Percentiles rank a stretch among this genome's conserved stretches.
Evolutionary conservation across 2,113 vertebrate species (phyloP).

Genomic region (Dromiciops gliroides): DNA sequence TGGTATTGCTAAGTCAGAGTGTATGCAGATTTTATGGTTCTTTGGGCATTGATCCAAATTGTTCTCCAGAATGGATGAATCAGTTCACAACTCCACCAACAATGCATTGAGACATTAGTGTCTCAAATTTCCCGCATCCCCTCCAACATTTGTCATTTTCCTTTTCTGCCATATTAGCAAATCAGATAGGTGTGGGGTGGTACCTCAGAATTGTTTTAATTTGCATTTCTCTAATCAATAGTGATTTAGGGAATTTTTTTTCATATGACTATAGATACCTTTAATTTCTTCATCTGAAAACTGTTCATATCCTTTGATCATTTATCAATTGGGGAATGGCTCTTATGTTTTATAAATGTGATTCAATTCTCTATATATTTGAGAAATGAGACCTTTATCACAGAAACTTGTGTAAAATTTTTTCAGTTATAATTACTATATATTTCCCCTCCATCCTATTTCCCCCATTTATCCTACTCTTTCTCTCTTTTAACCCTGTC

Average conservation of each 20-base stretch:
- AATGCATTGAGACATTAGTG: background rate
- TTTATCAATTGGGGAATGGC: background rate
- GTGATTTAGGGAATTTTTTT: background rate
- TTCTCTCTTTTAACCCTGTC: too few species aligned
- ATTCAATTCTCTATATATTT: background rate
- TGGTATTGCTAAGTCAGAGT: background rate
- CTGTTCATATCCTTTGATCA: background rate
- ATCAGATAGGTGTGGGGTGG: background rate
- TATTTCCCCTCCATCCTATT: background rate
- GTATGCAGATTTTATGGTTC: too few species aligned
- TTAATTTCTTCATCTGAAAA: background rate
- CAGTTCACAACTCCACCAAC: background rate
- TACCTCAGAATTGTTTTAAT: background rate
- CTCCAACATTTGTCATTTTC: background rate
- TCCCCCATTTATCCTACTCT: background rate
- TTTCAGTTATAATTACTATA: too few species aligned
- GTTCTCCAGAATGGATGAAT: background rate
- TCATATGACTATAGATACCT: background rate
- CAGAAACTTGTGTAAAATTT: too few species aligned
- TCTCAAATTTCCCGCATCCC: background rate
- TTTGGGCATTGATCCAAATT: too few species aligned
- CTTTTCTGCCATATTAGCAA: background rate
- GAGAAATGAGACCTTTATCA: too few species aligned
- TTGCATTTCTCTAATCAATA: background rate
- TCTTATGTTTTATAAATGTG: background rate